Evolutionary conservation across 2,888 invertebrate species (phyloP).

Genomic region (Sepiola atlantica): DNA sequence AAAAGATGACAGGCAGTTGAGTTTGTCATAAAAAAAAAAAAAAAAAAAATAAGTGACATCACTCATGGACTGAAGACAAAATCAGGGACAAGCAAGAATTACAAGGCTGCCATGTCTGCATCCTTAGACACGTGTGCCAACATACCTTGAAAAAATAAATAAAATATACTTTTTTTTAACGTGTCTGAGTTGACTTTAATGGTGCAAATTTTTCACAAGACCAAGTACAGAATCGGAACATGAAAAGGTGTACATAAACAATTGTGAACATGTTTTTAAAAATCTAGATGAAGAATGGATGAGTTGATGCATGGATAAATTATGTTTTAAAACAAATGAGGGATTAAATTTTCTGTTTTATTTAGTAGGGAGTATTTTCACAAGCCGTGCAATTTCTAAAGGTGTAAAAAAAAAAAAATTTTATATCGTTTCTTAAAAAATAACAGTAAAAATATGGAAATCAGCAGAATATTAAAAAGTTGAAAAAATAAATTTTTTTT

Average conservation of each 20-base stretch:
- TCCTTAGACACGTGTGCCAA: too few relatives aligned
- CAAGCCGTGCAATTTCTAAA: background rate
- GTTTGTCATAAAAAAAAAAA: too few relatives aligned
- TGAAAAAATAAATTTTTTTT: background rate
- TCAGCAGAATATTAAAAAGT: background rate
- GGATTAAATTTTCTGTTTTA: background rate
- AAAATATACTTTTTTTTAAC: background rate
- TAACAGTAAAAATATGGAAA: background rate
- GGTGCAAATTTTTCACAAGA: background rate
- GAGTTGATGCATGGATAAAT: background rate
- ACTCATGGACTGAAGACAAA: too few relatives aligned
- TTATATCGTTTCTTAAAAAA: too few relatives aligned
- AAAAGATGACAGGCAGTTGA: too few relatives aligned
- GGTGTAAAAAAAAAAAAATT: too few relatives aligned
- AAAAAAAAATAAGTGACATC: too few relatives aligned
- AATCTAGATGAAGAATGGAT: background rate
- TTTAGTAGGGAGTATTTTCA: background rate
- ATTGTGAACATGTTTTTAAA: background rate
- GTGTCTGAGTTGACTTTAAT: background rate
- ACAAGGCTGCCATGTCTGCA: too few relatives aligned
- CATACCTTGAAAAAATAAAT: too few relatives aligned
- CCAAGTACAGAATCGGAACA: background rate
- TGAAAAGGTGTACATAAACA: background rate
- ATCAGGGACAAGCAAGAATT: too few relatives aligned
- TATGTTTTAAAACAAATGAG: too few relatives aligned